Evolutionary conservation across 1,140 invertebrate genomes (phyloP).

Genomic region (Hyphantria cunea): DNA sequence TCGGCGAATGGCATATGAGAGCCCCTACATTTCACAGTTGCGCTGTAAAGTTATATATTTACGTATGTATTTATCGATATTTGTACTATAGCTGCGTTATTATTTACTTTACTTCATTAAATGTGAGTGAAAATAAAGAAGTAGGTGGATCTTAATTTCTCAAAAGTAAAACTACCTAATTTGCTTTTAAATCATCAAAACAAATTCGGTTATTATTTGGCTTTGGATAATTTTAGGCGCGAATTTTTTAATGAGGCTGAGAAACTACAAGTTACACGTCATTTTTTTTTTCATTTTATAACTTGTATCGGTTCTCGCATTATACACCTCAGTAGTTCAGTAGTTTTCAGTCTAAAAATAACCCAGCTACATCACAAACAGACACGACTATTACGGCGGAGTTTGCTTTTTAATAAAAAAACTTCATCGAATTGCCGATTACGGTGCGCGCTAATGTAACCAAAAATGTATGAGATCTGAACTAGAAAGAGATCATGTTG

Average conservation of each 20-base stretch:
- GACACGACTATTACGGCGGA: neutral
- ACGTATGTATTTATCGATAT: constrained; percentile 4
- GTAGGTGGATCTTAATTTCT: too few species aligned
- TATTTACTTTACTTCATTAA: neutral
- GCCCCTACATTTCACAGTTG: neutral
- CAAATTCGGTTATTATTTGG: too few species aligned
- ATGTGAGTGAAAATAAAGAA: too few species aligned
- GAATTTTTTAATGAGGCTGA: too few species aligned
- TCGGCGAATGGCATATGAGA: too few species aligned
- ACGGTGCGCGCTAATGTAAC: neutral
- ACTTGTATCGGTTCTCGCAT: too few species aligned
- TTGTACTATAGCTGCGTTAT: neutral
- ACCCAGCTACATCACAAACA: neutral
- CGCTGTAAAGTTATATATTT: neutral
- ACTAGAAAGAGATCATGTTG: neutral
- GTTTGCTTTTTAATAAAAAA: neutral
- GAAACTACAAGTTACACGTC: too few species aligned
- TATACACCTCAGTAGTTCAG: too few species aligned
- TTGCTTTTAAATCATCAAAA: too few species aligned
- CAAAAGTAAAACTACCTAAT: too few species aligned
- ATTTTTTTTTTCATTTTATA: too few species aligned
- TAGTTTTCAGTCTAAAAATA: neutral
- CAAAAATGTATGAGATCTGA: constrained; percentile 5
- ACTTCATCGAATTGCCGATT: neutral
- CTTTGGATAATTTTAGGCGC: too few species aligned